Evolutionary conservation across 2,113 vertebrate genomes (phyloP).

Genomic region (Gorsachius goisagi): DNA sequence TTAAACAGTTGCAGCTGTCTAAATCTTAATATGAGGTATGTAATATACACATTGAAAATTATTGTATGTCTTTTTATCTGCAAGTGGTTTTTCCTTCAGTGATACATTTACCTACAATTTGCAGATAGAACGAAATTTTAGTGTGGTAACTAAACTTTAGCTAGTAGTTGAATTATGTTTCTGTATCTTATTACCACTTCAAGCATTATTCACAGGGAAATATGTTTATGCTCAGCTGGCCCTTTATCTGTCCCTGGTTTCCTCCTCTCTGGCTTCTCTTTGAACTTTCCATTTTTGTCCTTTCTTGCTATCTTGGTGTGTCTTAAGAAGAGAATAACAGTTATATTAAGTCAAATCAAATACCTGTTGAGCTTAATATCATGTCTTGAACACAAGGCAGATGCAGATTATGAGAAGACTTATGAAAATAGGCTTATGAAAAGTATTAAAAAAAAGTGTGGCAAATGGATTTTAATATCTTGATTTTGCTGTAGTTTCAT

Average conservation of each 20-base stretch:
- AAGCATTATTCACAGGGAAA: not conserved
- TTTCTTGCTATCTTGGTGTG: not conserved
- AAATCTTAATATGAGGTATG: not conserved
- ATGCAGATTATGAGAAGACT: not conserved
- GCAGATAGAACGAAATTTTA: not conserved
- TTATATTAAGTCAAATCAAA: constrained; percentile 31
- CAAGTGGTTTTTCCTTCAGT: not conserved
- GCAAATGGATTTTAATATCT: constrained; percentile 45
- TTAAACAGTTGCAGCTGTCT: not conserved
- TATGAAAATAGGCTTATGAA: constrained; percentile 27
- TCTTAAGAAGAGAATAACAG: constrained; percentile 1
- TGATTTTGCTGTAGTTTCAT: constrained; percentile 20
- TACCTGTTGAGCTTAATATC: constrained; percentile 39
- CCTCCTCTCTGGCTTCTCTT: not conserved
- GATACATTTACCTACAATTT: not conserved
- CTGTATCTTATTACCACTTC: not conserved
- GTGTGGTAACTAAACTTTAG: not conserved
- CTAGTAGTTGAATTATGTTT: not conserved
- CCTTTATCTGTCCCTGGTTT: not conserved
- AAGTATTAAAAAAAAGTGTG: not conserved
- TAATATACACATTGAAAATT: not conserved
- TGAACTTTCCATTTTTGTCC: constrained; percentile 25
- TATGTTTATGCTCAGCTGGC: not conserved
- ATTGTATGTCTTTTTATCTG: not conserved
- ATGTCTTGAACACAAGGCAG: not conserved